A percentile compares a stretch with the other conserved stretches of the same genome.
Evolutionary conservation across 2,888 invertebrate species (phyloP).

Genomic region (Caenorhabditis virilis): DNA sequence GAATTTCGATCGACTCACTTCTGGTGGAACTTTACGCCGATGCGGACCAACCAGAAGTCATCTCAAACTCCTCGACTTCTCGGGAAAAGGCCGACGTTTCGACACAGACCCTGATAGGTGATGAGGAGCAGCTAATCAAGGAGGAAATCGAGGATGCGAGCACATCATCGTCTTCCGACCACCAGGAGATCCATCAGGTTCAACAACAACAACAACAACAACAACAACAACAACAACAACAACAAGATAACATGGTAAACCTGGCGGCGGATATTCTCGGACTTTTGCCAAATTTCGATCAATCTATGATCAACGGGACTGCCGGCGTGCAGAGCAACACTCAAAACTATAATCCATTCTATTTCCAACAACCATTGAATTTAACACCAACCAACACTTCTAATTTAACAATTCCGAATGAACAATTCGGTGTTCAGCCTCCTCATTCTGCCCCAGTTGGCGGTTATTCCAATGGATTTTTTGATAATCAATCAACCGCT

Average conservation of each 20-base stretch:
- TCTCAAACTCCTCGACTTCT: constrained; percentile 11
- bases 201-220: not conserved
- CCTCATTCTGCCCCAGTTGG: not conserved
- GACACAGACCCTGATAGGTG: constrained; percentile 14
- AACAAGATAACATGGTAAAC: constrained; percentile 1
- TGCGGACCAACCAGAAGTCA: constrained; percentile 40
- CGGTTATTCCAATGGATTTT: constrained; percentile 10
- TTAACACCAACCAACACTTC: not conserved
- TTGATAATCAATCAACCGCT: constrained; percentile 24
- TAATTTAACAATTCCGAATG: no score
- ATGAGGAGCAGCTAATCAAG: constrained; percentile 7
- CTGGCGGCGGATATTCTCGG: constrained; percentile 23
- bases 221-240: not conserved
- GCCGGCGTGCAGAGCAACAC: constrained; percentile 4
- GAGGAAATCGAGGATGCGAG: constrained; percentile 10
- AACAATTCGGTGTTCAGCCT: no score
- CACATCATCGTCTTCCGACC: constrained; percentile 10
- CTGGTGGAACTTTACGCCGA: constrained; percentile 60
- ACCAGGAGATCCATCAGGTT: no score
- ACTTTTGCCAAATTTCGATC: constrained; percentile 26
- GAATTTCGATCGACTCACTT: constrained; percentile 59
- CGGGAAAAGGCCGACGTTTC: constrained; percentile 25
- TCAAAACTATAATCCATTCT: constrained; percentile 13
- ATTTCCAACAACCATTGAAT: not conserved
- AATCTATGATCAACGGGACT: constrained; percentile 7